Percentiles rank a stretch among this genome's conserved stretches.
Evolutionary conservation across 2,113 vertebrate species (phyloP).

Genomic region (Amphilophus citrinellus): DNA sequence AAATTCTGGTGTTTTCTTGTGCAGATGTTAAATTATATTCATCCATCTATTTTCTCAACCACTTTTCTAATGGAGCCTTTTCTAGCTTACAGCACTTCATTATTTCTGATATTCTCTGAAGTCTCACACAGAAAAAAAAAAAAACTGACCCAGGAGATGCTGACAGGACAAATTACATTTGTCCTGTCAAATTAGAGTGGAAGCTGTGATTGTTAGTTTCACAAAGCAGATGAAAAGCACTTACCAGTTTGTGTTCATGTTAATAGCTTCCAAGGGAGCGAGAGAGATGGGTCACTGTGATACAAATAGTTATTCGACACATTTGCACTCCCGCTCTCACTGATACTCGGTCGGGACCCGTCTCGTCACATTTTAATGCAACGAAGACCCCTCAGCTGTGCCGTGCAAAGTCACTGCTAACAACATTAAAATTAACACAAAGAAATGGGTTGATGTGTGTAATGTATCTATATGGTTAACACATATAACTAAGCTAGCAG

Average conservation of each 20-base stretch:
- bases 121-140: not conserved
- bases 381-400: no score
- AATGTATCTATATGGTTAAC: not conserved
- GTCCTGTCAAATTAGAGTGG: constrained; percentile 19
- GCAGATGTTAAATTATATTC: not conserved
- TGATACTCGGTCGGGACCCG: not conserved
- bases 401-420: no score
- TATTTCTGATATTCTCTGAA: constrained; percentile 20
- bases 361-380: not conserved
- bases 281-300: not conserved
- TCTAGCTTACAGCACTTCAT: not conserved
- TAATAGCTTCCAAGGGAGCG: not conserved
- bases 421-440: not conserved
- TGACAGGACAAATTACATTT: constrained; percentile 10
- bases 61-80: not conserved
- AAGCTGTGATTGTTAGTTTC: constrained; percentile 10
- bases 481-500: not conserved
- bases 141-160: not conserved
- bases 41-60: not conserved
- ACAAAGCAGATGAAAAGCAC: constrained; percentile 23
- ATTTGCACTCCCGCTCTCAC: not conserved
- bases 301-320: not conserved
- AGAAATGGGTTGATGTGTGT: no score
- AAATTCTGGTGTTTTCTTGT: not conserved
- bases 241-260: not conserved